Evolutionary conservation across 2,113 vertebrate species (phyloP).

Genomic region (Fulica atra): DNA sequence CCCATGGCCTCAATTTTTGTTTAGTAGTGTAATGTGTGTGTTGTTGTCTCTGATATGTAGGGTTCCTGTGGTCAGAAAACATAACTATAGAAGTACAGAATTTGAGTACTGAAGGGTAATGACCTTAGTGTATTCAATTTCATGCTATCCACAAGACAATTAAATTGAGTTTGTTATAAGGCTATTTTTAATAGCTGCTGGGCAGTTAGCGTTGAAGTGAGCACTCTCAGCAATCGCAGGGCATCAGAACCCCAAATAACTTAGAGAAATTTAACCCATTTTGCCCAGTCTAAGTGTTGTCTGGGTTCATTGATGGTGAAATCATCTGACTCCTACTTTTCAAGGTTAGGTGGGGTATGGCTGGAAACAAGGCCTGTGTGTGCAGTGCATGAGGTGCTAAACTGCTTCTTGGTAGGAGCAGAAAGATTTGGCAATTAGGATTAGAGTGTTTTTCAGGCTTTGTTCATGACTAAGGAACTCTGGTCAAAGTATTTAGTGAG

Average conservation of each 20-base stretch:
- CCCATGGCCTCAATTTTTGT: neutral
- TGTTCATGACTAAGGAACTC: neutral
- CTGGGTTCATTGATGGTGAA: neutral
- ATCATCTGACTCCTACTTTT: neutral
- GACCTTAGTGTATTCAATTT: conserved; percentile 33
- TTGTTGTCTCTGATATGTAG: neutral
- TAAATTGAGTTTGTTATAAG: neutral
- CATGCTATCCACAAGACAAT: conserved; percentile 3
- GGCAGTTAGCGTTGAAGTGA: neutral
- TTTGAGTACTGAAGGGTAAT: conserved; percentile 26
- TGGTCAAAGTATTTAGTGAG: neutral
- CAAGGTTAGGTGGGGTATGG: neutral
- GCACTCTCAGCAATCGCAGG: neutral
- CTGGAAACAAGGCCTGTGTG: neutral
- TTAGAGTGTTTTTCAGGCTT: neutral
- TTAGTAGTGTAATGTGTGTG: neutral
- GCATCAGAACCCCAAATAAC: neutral
- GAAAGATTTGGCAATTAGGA: neutral
- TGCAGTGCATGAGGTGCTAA: neutral
- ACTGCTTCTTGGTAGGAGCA: neutral
- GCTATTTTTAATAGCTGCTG: conserved; percentile 1
- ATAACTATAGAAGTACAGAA: neutral
- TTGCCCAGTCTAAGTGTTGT: neutral
- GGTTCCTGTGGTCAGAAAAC: neutral
- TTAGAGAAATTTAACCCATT: neutral